Conservation (phyloP, 2,797 vertebrate species). For the Natrix natrix region DNA sequence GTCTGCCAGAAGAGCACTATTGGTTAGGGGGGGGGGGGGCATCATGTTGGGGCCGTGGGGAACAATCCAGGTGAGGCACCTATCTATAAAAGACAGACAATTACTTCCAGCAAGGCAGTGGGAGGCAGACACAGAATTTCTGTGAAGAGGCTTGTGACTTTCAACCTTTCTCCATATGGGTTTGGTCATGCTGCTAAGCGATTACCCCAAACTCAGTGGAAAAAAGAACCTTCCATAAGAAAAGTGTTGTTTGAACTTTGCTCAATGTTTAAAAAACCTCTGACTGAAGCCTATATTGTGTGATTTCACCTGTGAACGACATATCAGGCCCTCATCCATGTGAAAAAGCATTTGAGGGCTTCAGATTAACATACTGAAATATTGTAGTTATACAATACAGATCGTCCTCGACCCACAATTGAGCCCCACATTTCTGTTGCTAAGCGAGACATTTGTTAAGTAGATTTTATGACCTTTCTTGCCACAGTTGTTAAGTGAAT, state of each 20-base stretch:
- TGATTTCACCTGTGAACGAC: not conserved
- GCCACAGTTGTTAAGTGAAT: not conserved
- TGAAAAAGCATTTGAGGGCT: conserved; percentile 37
- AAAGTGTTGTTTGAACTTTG: not conserved
- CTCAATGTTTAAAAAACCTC: not conserved
- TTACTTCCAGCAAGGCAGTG: not conserved
- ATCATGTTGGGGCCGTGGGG: not conserved
- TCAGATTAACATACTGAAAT: not conserved
- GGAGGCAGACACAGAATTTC: not conserved
- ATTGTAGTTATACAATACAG: not conserved
- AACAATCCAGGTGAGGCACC: not conserved
- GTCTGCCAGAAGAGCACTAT: not conserved
- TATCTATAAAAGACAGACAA: not conserved
- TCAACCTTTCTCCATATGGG: not conserved
- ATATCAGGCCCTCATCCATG: conserved; percentile 6
- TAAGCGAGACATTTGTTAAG: not conserved
- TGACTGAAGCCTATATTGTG: not conserved
- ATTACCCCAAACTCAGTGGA: not conserved
- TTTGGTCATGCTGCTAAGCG: not conserved
- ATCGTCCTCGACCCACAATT: not conserved
- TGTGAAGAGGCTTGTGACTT: not conserved
- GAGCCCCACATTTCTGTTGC: not conserved
- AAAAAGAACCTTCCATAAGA: not conserved
- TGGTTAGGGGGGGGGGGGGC: not conserved
- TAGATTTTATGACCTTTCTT: not conserved